Conservation (phyloP, 2,113 vertebrate species). For the Rhinoderma darwinii region DNA sequence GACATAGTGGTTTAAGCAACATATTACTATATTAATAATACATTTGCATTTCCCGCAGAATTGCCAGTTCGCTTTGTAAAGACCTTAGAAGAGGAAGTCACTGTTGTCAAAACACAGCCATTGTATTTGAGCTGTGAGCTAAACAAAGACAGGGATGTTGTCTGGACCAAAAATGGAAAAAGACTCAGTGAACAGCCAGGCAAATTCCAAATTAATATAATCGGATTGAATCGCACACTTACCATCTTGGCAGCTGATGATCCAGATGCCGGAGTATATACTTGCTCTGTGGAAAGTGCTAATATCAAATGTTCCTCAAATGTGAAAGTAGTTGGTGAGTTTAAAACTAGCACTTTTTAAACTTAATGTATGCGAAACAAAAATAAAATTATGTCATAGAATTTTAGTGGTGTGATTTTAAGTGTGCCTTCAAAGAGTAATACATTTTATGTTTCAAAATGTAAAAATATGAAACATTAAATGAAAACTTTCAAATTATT, state of each 20-base stretch:
- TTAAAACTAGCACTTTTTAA: not conserved
- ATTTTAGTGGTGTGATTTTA: no score
- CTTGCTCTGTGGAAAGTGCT: slow-evolving; percentile 85
- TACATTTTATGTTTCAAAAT: not conserved
- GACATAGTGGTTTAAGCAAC: not conserved
- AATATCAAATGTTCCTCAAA: slow-evolving; percentile 83
- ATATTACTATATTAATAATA: not conserved
- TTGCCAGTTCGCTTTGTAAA: slow-evolving; percentile 90
- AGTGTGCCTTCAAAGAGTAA: not conserved
- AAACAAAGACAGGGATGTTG: slow-evolving; percentile 90
- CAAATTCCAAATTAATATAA: slow-evolving; percentile 84
- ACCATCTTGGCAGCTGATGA: slow-evolving; percentile 86
- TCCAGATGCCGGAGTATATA: slow-evolving; percentile 83
- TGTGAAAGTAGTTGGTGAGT: slow-evolving; percentile 91
- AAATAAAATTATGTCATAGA: not conserved
- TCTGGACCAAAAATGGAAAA: slow-evolving; percentile 89
- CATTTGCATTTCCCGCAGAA: slow-evolving; percentile 76
- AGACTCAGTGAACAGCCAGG: slow-evolving; percentile 76
- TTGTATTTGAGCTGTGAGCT: slow-evolving; percentile 92
- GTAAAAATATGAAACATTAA: not conserved
- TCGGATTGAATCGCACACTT: slow-evolving; percentile 86
- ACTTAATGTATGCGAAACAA: not conserved
- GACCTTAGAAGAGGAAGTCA: slow-evolving; percentile 87
- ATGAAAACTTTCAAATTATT: not conserved
- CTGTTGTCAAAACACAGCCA: slow-evolving; percentile 88